Evolutionary conservation across 2,888 invertebrate species (phyloP), one percentile per base, ranked within the genome.

Genomic region (Balanococcus diminutus): DNA sequence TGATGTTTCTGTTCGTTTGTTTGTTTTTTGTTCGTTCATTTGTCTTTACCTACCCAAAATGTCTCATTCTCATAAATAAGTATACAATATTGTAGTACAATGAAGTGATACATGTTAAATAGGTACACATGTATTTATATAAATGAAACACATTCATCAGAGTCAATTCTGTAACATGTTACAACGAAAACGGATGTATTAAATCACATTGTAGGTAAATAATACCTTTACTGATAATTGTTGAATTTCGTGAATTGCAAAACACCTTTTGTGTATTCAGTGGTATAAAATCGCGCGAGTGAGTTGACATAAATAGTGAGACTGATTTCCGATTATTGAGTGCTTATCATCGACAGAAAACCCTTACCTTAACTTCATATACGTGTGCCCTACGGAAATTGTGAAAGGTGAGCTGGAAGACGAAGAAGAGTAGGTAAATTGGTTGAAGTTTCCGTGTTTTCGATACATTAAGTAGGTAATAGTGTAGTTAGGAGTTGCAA

Each of bases 241-340:
- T 46, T 11, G 46, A 46, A 56, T 22, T 56, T 22, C 56, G 22
- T 8, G 56, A 22, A 56, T 56, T 56, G 56, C 56, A 0, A 56
- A 56, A 56, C 19, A 22, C 22, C 56, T 22, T 51, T 56, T 56
- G 56, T 56, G 22, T 56, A 22, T 56, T 56, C 4, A 22, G 6
- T 22, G 56, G 9, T 8, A 22, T 56, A 22, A 22, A 56, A 56
- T 56, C 56, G 22, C 14, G 22, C 19, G 6, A 22, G 22, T 8
- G 6, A 22, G 56, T 56, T 56, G 56, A 22, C 56, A 8, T 22
- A 11, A 2, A 56, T 22, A 22, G 56, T 19, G 56, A 8, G n/a
- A 51, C 56, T 56, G 56, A 56, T 56, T 56, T 56, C 56, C 56
- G 56, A 56, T 56, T 56, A 56, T 56, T 56, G 56, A 56, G 22